Evolutionary conservation across 92 coral and sea anemone species (phyloP), one percentile per base, ranked within the genome.

Genomic region (Bergia puertoricense): DNA sequence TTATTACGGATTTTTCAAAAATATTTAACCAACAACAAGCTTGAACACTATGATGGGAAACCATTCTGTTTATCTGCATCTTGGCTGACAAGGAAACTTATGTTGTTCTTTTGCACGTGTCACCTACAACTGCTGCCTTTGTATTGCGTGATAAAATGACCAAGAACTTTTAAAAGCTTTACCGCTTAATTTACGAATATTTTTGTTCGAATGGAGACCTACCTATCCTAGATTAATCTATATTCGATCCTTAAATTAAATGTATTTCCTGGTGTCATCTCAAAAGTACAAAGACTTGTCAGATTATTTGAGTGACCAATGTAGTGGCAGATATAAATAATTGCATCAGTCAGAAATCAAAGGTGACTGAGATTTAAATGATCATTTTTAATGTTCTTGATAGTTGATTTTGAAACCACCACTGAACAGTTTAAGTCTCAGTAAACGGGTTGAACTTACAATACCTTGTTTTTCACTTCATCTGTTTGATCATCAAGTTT

Each of bases 401-500:
- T 51, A 46, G 50, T 45, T 42, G 54, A 76, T 39, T 75, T 75
- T 38, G 18, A 75, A 40, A 75, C 18, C 20, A 13, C 14, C 18
- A 0, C 42, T 39, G 13, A 13, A 39, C 22, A 13, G 16, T 30
- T 1, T 38, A 48, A 8, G 40, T 51, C 43, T 36, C 20, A 84
- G 10, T 4, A 23, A 44, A 11, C 7, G 4, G 46, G 23, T 18
- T 43, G 30, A 15, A 5, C 6, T 20, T 2, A 23, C 46, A 74
- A 62, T 94, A 96, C 99, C 99, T 95, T 91, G 88, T 92, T 92
- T 82, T 96, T 95, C n/a, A 89, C 92, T 87, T 95, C 99, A 93
- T 96, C 98, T 91, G 98, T 96, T 89, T 95, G 98, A 46, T 92
- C 94, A 77, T 92, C 90, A 23, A 92, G 90, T 85, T 96, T 96